Conservation (phyloP, 2,888 invertebrate genomes). For the Scaeva pyrastri region DNA sequence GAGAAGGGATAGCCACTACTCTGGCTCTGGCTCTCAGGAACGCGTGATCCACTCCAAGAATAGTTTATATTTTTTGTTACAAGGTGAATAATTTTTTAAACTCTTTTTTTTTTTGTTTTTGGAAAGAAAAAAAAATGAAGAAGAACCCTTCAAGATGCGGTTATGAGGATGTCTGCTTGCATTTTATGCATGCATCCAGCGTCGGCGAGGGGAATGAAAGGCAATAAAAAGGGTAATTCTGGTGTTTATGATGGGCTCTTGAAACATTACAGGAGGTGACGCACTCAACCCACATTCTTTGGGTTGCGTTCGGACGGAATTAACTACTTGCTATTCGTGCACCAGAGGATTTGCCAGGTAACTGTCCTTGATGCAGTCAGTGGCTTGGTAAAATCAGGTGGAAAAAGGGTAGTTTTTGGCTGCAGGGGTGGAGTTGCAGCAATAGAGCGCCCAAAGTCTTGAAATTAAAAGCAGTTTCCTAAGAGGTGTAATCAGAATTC, state of each 20-base stretch:
- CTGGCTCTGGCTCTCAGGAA: not conserved
- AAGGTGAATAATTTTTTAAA: conserved; percentile 46
- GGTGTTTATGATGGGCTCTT: conserved; percentile 37
- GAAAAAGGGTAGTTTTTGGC: conserved; percentile 34
- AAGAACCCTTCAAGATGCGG: conserved; percentile 70
- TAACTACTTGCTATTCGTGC: conserved; percentile 31
- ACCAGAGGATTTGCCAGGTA: conserved; percentile 32
- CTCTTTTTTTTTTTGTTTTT: not conserved
- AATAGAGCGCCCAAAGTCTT: no score
- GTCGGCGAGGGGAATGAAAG: not conserved
- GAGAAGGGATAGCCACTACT: not conserved
- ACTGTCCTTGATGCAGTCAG: conserved; percentile 63
- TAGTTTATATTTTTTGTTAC: conserved; percentile 42
- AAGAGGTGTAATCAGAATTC: no score
- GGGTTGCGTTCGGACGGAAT: conserved; percentile 14
- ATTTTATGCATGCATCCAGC: no score
- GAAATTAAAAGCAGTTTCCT: no score
- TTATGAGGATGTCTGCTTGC: conserved; percentile 59
- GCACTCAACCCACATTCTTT: conserved; percentile 46
- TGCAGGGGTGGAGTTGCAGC: not conserved
- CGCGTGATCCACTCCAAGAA: not conserved
- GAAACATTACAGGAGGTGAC: conserved; percentile 31
- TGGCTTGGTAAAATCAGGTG: conserved; percentile 54
- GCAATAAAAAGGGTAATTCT: conserved; percentile 54
- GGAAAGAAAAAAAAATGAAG: conserved; percentile 60